Conservation (phyloP, 1,140 invertebrate genomes). For the Aphis gossypii region DNA sequence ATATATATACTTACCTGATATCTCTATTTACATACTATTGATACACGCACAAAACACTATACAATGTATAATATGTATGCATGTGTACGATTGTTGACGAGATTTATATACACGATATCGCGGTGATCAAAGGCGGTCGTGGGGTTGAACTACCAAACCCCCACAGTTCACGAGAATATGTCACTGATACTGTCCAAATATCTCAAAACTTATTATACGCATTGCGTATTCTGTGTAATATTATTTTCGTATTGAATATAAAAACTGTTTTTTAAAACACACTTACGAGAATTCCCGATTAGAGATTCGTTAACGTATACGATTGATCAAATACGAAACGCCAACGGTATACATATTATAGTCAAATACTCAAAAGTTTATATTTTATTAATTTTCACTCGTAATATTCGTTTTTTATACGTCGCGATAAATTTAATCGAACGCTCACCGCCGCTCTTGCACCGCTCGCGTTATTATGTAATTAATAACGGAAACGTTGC, state of each 20-base stretch:
- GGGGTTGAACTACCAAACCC: background rate
- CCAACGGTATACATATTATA: background rate
- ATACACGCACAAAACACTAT: background rate
- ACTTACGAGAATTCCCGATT: background rate
- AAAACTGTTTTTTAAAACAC: background rate
- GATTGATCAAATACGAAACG: background rate
- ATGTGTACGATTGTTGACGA: background rate
- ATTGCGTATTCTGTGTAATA: background rate
- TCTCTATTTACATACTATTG: conserved; percentile 7
- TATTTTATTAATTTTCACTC: background rate
- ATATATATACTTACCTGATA: background rate
- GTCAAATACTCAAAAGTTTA: background rate
- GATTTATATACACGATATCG: background rate
- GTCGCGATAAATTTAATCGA: background rate
- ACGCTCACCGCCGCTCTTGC: background rate
- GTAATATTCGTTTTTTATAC: background rate
- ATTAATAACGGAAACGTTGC: background rate
- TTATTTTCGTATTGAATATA: background rate
- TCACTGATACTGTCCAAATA: background rate
- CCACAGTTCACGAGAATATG: background rate
- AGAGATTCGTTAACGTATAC: background rate
- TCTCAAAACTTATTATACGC: too few relatives aligned
- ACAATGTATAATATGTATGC: background rate
- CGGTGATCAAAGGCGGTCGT: background rate
- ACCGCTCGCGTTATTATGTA: background rate